Base-by-base conservation (phyloP, 2,888 invertebrate species). In the Anthophora plumipes region DNA sequence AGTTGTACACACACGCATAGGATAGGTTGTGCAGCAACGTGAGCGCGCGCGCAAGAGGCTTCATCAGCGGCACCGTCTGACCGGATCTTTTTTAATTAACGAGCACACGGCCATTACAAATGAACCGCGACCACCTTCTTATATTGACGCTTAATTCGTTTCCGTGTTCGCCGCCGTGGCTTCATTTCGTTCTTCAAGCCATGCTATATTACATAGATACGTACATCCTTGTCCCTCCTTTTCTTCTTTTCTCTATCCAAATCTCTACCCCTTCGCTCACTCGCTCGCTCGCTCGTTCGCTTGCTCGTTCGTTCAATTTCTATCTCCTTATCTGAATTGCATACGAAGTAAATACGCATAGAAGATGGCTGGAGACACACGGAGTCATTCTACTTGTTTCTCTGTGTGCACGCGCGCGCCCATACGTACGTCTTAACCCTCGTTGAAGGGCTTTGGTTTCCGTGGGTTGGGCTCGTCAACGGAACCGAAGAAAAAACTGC, bases 121-220 rank as follows among this genome's bases (percentile, higher is more conserved):
- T 87, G 89, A 89, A 87, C 88, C 82, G 87, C 82, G 83, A 81
- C 81, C 80, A 78, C 72, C 86, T 85, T 80, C 86, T 90, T 89
- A 90, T 89, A 90, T 90, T 88, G 88, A 88, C 87, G 87, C 87
- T 89, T 88, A 87, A 89, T 89, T 89, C 88, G 85, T 86, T 74
- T 43, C 76, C 78, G 69, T 63, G 69, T 61, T 55, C 73, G 46
- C 54, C 31, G 31, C 31, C 31, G 31, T 31, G 31, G 61, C 64
- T 52, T 48, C 71, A 43, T 50, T 61, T 48, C 69, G 54, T 72
- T 76, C 64, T 69, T 54, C 41, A 22, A 7, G 9, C 4, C 41
- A 5, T 22, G 7, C 4, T 20, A 22, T 20, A 52, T 17, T 9
- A 3, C 1, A 22, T 43, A 17, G 43, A 54, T 1, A 37, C 66